Conservation (phyloP, 2,113 vertebrate genomes). For the Phrynosoma platyrhinos region DNA sequence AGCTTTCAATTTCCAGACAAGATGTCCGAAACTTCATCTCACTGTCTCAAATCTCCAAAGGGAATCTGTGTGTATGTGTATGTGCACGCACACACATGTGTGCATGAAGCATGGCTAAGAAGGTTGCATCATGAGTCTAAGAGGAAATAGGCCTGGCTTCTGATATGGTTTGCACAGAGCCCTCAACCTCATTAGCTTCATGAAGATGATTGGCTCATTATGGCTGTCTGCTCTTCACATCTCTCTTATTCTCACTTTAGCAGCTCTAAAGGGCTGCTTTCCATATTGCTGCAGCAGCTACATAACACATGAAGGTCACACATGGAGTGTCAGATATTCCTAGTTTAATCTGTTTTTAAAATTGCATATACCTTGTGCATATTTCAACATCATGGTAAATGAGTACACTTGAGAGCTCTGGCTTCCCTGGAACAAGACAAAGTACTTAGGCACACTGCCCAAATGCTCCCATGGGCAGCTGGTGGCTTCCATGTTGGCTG, state of each 20-base stretch:
- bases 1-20: conserved; percentile 64
- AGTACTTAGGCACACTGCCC: not conserved
- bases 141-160: not conserved
- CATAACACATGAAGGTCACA: not conserved
- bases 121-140: not conserved
- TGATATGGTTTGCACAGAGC: not conserved
- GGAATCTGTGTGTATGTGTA: not conserved
- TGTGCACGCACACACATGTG: too few species aligned
- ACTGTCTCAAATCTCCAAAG: not conserved
- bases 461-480: too few species aligned
- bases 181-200: not conserved
- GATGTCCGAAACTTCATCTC: conserved; percentile 30
- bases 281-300: not conserved
- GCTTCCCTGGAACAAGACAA: not conserved
- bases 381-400: too few species aligned
- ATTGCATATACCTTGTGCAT: not conserved
- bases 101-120: not conserved
- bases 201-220: not conserved
- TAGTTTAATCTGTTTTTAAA: not conserved
- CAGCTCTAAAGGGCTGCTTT: not conserved
- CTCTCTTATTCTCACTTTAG: conserved; percentile 2
- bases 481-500: too few species aligned
- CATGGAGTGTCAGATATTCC: not conserved
- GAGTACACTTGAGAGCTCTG: too few species aligned
- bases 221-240: not conserved